Percentiles rank a stretch among this genome's conserved stretches.
These are phyloP conservation scores for Pycnonotus jocosus DNA, from an alignment of 2,113 vertebrate species.

Conservation along the genomic window DNA sequence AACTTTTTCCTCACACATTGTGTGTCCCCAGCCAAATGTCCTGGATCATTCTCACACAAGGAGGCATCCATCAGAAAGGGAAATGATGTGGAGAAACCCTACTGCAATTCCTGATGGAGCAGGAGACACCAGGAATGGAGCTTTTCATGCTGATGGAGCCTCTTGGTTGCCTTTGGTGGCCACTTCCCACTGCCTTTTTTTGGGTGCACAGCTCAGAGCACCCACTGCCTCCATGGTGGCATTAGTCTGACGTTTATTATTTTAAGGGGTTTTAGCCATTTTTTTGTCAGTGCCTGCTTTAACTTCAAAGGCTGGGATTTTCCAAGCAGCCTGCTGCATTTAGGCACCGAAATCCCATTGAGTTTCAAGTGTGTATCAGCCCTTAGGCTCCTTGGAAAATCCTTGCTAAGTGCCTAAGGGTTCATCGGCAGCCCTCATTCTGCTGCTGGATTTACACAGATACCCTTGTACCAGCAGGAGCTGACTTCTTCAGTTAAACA, in stretches of 20 bases:
- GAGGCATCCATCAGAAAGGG: background rate
- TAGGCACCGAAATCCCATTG: slow-evolving; percentile 37
- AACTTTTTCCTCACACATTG: background rate
- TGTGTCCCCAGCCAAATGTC: background rate
- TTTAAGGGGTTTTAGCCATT: background rate
- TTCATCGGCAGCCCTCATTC: background rate
- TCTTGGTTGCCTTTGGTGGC: background rate
- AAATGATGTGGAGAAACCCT: background rate
- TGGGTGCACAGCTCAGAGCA: fast-evolving
- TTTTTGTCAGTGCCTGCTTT: background rate
- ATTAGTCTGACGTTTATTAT: background rate
- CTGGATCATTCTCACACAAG: background rate
- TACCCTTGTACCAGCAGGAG: background rate
- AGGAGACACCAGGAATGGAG: background rate
- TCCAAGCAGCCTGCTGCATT: slow-evolving; percentile 16
- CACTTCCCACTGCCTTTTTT: background rate
- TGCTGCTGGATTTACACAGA: background rate
- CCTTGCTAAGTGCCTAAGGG: background rate
- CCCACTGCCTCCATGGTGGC: background rate
- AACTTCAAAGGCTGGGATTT: slow-evolving; percentile 21
- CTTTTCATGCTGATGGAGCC: background rate
- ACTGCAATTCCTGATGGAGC: background rate
- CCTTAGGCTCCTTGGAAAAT: slow-evolving; percentile 23
- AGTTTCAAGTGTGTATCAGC: slow-evolving; percentile 2
- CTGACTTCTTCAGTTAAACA: background rate